Base-by-base conservation (phyloP, 2,113 vertebrate genomes). In the Triplophysa rosa region DNA sequence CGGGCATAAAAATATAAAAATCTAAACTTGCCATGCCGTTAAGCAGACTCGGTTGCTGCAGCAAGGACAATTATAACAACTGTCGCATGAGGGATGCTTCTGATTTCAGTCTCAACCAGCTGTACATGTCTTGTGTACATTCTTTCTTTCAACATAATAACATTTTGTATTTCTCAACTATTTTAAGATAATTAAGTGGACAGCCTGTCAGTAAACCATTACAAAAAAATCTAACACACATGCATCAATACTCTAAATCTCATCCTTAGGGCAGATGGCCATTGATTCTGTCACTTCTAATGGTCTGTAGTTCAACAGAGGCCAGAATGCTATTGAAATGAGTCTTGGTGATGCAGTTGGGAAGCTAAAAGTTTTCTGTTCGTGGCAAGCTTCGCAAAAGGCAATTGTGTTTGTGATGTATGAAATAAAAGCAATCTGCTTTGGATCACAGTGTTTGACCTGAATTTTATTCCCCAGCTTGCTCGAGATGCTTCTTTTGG, bases 211-310 rank as follows among this genome's bases (percentile, higher is more conserved):
- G 84, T 67, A 68, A 77, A 52, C 80, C 80, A 79, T 82, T 85
- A 52, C 81, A 81, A 67, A 83, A 76, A 83, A 83, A 66, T 37
- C 5, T 6, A 37, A 37, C 78, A 83, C 75, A 83, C 56, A 59
- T 62, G 63, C 80, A 68, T 66, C 80, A 81, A 80, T 83, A 77
- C 52, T 82, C 70, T 77, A 83, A 87, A 83, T 73, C 78, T 77
- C 62, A 71, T 65, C 84, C 78, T 82, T 45, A 67, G 82, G 86
- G 75, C 78, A 80, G 24, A 14, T 19, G 24, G 74, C 40, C 69
- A 84, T 87, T 47, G 84, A 87, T 85, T 82, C 74, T 85, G 86
- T 84, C 84, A 85, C 84, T 76, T 84, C 67, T 72, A 71, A 61
- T 82, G 73, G 64, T 72, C 71, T 79, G 67, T 49, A 29, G 40